phyloP scores from a whole-genome alignment of 1,140 invertebrate genomes.

The Euborellia annulipes region DNA sequence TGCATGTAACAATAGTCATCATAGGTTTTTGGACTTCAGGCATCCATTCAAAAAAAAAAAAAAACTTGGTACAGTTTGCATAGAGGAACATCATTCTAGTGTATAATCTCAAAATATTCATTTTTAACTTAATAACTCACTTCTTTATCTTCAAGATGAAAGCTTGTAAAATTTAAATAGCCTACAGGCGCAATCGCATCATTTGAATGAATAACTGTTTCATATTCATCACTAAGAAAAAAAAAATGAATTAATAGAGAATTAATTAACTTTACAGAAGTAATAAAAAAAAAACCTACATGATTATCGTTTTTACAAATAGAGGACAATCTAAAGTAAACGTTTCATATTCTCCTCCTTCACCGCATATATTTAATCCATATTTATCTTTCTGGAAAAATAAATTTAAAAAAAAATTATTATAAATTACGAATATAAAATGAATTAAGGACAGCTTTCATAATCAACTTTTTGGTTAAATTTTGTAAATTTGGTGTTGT shows the following conservation, averaged over 20 bases:
- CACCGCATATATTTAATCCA: conserved; percentile 93
- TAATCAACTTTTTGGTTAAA: too few relatives aligned
- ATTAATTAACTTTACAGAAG: neutral
- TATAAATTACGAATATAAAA: too few relatives aligned
- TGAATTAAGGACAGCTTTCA: too few relatives aligned
- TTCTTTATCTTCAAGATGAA: conserved; percentile 56
- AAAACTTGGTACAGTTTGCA: too few relatives aligned
- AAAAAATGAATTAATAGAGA: conserved; percentile 6
- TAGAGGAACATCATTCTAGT: too few relatives aligned
- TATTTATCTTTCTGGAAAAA: conserved; percentile 75
- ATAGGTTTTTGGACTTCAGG: too few relatives aligned
- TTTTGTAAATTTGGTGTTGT: too few relatives aligned
- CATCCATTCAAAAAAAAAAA: too few relatives aligned
- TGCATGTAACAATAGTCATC: too few relatives aligned
- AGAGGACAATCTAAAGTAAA: conserved; percentile 94
- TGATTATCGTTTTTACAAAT: conserved; percentile 74
- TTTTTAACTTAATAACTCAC: too few relatives aligned
- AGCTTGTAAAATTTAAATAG: conserved; percentile 73
- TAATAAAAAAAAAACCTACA: conserved; percentile 35
- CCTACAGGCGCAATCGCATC: conserved; percentile 86
- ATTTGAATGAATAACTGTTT: conserved; percentile 74
- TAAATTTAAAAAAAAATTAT: too few relatives aligned
- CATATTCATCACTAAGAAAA: conserved; percentile 60
- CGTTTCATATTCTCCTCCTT: conserved; percentile 98
- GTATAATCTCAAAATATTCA: too few relatives aligned